These are phyloP conservation scores for Drosophila burlai DNA, from an alignment of 1,140 invertebrate genomes.

Conservation along the genomic window DNA sequence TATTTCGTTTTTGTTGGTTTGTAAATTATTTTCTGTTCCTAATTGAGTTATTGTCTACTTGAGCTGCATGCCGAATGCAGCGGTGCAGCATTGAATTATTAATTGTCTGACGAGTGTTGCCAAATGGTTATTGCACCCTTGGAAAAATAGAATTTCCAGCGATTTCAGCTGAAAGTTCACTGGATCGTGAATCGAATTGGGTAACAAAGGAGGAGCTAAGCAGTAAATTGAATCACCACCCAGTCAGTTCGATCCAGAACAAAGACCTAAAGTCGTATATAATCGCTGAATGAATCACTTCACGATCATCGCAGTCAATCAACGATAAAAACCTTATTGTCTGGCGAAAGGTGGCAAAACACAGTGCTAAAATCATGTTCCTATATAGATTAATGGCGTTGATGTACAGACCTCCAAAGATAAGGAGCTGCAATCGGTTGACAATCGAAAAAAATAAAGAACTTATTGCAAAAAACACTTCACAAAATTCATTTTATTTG, in stretches of 20 bases:
- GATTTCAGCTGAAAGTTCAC: constrained; percentile 19
- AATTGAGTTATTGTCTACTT: constrained; percentile 58
- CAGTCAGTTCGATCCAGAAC: constrained; percentile 11
- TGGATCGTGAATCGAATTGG: constrained; percentile 24
- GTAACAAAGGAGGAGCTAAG: constrained; percentile 24
- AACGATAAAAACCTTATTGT: constrained; percentile 15
- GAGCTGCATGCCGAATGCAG: constrained; percentile 37
- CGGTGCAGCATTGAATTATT: constrained; percentile 46
- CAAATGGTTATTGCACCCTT: constrained; percentile 43
- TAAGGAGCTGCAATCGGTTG: constrained; percentile 7
- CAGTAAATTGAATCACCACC: constrained; percentile 16
- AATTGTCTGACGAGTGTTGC: constrained; percentile 39
- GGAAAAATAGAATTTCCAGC: constrained; percentile 28
- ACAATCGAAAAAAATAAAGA: background rate
- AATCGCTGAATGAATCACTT: constrained; percentile 25
- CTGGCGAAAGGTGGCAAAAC: constrained; percentile 3
- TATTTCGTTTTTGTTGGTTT: background rate
- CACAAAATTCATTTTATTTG: background rate
- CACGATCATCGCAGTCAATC: constrained; percentile 24
- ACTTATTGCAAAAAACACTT: constrained; percentile 9
- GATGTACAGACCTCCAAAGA: background rate
- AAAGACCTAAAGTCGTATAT: constrained; percentile 16
- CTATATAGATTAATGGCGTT: constrained; percentile 5
- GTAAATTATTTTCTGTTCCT: constrained; percentile 31
- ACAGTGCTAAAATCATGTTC: constrained; percentile 3